These are phyloP conservation scores for Paralvinella palmiformis DNA, from an alignment of 1,140 invertebrate genomes.

Conservation along the genomic window DNA sequence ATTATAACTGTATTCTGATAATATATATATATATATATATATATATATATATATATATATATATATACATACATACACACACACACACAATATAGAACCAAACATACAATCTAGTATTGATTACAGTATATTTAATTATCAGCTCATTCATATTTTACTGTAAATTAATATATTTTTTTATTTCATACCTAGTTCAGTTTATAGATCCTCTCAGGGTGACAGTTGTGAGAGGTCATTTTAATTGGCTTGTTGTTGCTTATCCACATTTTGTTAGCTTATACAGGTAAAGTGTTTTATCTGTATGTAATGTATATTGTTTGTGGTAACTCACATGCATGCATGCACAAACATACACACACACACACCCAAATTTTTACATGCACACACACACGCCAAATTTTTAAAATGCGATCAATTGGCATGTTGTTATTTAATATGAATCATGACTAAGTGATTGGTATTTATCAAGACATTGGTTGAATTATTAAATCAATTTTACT, in stretches of 20 bases:
- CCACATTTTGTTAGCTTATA: constrained; percentile 93
- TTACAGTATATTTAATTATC: too few species aligned
- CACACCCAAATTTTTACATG: not conserved
- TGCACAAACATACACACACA: not conserved
- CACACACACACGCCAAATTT: not conserved
- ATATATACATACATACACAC: not conserved
- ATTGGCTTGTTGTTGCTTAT: constrained; percentile 95
- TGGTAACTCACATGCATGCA: not conserved
- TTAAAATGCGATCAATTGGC: not conserved
- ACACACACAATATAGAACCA: not conserved
- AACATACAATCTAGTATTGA: too few species aligned
- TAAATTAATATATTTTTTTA: not conserved
- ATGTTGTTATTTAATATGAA: not conserved
- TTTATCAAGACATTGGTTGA: not conserved
- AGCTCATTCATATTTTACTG: not conserved
- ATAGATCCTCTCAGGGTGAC: constrained; percentile 39
- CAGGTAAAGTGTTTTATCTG: constrained; percentile 59
- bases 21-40: not conserved
- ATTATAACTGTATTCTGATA: too few species aligned
- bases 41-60: not conserved
- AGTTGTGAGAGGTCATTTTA: constrained; percentile 94
- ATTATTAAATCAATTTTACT: not conserved
- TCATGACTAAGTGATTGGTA: not conserved
- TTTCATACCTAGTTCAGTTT: not conserved
- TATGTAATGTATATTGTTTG: not conserved